Conservation (phyloP, 2,888 invertebrate species). For the Calameuta filiformis region DNA sequence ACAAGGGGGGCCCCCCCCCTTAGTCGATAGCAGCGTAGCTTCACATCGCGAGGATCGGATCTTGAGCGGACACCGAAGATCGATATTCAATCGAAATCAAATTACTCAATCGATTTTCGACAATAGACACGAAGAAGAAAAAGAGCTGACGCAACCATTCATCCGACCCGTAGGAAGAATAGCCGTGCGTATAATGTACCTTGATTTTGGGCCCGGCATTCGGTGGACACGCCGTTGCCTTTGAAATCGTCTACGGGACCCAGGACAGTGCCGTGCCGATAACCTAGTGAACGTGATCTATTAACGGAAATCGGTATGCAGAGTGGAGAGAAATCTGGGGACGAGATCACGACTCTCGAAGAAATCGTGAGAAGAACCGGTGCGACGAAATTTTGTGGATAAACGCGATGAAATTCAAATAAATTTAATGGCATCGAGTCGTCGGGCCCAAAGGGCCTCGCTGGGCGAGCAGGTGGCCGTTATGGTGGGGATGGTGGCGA, state of each 20-base stretch:
- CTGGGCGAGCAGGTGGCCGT: conserved; percentile 60
- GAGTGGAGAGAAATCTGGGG: background rate
- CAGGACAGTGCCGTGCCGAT: background rate
- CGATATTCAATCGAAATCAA: background rate
- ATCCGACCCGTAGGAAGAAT: background rate
- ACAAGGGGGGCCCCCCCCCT: background rate
- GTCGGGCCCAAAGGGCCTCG: conserved; percentile 42
- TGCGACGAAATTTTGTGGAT: conserved; percentile 22
- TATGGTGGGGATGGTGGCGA: conserved; percentile 48
- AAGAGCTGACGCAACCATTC: background rate
- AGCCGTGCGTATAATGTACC: background rate
- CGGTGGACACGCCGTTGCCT: background rate
- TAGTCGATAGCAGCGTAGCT: background rate
- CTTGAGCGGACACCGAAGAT: background rate
- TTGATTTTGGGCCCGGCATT: background rate
- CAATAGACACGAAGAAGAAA: background rate
- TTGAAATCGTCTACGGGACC: background rate
- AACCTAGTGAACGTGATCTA: background rate
- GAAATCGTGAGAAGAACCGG: background rate
- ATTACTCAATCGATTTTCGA: background rate
- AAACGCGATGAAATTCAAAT: conserved; percentile 57
- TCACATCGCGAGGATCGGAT: background rate
- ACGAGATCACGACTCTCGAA: background rate
- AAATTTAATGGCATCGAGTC: conserved; percentile 57
- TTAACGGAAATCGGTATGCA: background rate